A percentile compares a stretch with the other conserved stretches of the same genome.
Conservation (phyloP, 2,113 vertebrate species). For the Mobula birostris region DNA sequence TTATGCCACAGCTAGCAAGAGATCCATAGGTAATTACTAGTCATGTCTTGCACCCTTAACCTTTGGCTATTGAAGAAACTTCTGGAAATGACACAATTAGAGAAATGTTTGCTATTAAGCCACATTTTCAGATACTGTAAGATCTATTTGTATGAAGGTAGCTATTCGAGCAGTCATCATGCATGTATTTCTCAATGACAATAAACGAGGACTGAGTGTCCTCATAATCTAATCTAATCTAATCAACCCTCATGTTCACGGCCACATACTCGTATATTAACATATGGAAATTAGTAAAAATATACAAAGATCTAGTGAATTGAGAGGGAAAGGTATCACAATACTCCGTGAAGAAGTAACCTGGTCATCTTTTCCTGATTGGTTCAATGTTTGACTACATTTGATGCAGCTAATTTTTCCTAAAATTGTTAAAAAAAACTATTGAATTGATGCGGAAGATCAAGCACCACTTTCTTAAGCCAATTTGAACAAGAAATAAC, state of each 20-base stretch:
- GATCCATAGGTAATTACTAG: background rate
- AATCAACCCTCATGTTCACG: background rate
- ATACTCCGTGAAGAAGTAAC: background rate
- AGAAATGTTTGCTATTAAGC: background rate
- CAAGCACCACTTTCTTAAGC: background rate
- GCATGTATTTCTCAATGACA: too few relatives aligned
- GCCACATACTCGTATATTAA: too few relatives aligned
- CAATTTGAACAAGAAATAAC: background rate
- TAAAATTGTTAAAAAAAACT: background rate
- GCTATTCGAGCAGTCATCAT: background rate
- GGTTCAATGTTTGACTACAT: background rate
- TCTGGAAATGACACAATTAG: background rate
- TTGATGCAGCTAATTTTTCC: background rate
- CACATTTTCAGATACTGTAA: background rate
- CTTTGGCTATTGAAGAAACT: background rate
- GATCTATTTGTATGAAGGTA: background rate
- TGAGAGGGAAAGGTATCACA: background rate
- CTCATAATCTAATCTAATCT: too few relatives aligned
- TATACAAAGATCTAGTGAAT: background rate
- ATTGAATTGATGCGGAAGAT: background rate
- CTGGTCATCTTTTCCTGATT: background rate
- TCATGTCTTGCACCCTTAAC: background rate
- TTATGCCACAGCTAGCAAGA: background rate
- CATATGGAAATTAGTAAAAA: background rate
- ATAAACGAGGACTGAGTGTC: too few relatives aligned